phyloP scores from a whole-genome alignment of 2,113 vertebrate species.

The Entelurus aequoreus region DNA sequence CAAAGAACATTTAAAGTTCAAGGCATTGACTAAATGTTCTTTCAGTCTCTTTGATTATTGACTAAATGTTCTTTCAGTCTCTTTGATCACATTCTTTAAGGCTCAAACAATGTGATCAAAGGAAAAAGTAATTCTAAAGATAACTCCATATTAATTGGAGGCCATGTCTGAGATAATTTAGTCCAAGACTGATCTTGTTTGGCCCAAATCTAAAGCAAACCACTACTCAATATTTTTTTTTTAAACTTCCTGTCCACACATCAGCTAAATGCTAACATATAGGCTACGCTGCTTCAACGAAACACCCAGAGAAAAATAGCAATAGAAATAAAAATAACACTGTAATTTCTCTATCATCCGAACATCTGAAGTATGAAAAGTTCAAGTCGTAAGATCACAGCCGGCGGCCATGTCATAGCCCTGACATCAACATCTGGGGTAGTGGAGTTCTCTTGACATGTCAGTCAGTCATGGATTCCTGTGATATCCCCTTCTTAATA shows the following conservation, averaged over 20 bases:
- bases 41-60: no score
- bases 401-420: constrained; percentile 29
- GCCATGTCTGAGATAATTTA: no score
- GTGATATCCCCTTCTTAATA: background rate
- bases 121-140: no score
- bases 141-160: no score
- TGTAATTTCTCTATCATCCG: background rate
- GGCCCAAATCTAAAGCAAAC: background rate
- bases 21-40: no score
- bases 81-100: no score
- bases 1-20: no score
- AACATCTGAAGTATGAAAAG: constrained; percentile 4
- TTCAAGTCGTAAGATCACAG: constrained; percentile 25
- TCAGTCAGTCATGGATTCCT: constrained; percentile 1
- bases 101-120: no score
- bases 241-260: background rate
- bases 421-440: constrained; percentile 47
- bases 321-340: background rate
- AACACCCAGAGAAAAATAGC: background rate
- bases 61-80: no score
- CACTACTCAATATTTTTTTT: no score
- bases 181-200: no score
- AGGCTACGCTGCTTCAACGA: background rate
- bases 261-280: background rate
- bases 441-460: constrained; percentile 2